Evolutionary conservation across 2,113 vertebrate species (phyloP).

Genomic region (Scophthalmus maximus): DNA sequence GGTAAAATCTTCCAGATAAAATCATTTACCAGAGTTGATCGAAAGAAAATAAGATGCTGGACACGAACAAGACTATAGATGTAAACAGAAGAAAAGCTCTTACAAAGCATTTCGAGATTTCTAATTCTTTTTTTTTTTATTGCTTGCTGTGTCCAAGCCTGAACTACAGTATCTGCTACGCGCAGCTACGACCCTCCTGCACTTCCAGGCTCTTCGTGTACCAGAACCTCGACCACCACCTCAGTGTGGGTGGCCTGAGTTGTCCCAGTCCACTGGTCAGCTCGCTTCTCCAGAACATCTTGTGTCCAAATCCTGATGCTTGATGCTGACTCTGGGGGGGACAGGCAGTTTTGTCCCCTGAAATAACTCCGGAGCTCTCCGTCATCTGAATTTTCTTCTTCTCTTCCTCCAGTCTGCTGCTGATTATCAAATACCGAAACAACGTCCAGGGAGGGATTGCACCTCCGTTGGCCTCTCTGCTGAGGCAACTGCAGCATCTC

Average conservation of each 20-base stretch:
- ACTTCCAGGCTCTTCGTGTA: constrained; percentile 53
- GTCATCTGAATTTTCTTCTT: background rate
- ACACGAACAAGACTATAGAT: background rate
- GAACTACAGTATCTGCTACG: background rate
- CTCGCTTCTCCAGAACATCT: constrained; percentile 22
- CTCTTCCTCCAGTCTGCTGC: background rate
- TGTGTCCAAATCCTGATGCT: constrained; percentile 11
- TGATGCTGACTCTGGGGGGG: constrained; percentile 11
- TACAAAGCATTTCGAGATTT: too few species aligned
- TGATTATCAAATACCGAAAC: background rate
- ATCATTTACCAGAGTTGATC: background rate
- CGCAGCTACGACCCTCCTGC: background rate
- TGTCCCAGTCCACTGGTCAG: background rate
- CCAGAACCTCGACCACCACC: constrained; percentile 69
- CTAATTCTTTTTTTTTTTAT: too few species aligned
- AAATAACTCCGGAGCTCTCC: background rate
- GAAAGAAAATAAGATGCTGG: too few species aligned
- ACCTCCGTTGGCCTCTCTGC: background rate
- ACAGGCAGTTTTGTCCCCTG: background rate
- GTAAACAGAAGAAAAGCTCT: background rate
- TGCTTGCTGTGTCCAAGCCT: background rate
- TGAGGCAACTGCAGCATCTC: constrained; percentile 27
- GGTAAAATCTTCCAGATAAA: background rate
- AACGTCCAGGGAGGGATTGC: background rate
- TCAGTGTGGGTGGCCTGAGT: constrained; percentile 19